A percentile compares a stretch with the other conserved stretches of the same genome.
Evolutionary conservation across 2,888 invertebrate genomes (phyloP).

Genomic region (Bombyx huttoni): DNA sequence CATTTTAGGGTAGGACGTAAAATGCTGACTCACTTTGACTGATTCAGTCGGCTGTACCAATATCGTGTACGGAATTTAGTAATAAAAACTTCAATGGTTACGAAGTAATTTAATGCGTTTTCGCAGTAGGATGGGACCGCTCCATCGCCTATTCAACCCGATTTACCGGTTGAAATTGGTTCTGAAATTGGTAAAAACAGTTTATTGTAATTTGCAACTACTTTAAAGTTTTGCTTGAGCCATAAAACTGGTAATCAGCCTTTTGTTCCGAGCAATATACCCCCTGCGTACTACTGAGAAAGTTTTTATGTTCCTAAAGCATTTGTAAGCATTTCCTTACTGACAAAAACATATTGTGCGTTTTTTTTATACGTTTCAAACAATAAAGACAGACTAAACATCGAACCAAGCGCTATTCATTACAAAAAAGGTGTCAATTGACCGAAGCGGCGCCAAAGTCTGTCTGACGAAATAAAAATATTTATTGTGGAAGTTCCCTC

Average conservation of each 20-base stretch:
- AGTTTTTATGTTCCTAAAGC: neutral
- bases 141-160: neutral
- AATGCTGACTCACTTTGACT: conserved; percentile 4
- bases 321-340: neutral
- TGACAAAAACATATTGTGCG: neutral
- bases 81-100: conserved; percentile 3
- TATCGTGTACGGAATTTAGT: neutral
- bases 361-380: neutral
- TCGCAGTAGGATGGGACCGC: neutral
- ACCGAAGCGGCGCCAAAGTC: conserved; percentile 2
- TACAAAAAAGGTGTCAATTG: conserved; percentile 13
- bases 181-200: neutral
- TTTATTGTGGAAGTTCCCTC: conserved; percentile 37
- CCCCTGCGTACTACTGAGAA: neutral
- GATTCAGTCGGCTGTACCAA: neutral
- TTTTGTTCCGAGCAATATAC: neutral
- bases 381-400: neutral
- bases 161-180: neutral
- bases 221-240: neutral
- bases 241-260: neutral
- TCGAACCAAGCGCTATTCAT: conserved; percentile 17
- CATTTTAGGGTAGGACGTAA: conserved; percentile 1
- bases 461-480: conserved; percentile 23
- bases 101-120: conserved; percentile 3
- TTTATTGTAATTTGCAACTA: neutral